Percentiles rank a stretch among this genome's conserved stretches.
These are phyloP conservation scores for Temnothorax nylanderi DNA, from an alignment of 1,140 invertebrate species.

Conservation along the genomic window DNA sequence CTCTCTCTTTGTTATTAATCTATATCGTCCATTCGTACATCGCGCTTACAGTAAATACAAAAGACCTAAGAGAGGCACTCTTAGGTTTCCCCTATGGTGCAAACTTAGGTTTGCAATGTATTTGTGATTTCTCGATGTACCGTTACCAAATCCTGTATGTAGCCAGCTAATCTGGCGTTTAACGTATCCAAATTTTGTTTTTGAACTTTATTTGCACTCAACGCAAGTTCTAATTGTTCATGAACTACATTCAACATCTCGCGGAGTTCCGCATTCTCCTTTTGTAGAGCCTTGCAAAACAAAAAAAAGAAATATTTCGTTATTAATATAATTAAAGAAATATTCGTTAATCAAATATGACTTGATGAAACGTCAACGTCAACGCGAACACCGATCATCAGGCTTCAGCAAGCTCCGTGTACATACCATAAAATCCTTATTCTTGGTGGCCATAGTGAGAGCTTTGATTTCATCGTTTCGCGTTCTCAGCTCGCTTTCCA, in stretches of 20 bases:
- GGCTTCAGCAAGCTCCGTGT: neutral
- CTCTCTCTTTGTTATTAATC: constrained; percentile 69
- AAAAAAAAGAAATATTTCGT: constrained; percentile 35
- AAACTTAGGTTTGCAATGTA: constrained; percentile 91
- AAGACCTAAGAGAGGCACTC: constrained; percentile 79
- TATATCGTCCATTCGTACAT: constrained; percentile 72
- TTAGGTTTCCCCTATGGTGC: constrained; percentile 56
- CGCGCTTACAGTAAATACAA: constrained; percentile 78
- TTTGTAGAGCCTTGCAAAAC: constrained; percentile 87
- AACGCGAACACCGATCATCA: neutral
- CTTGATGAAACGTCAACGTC: neutral
- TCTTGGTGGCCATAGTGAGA: constrained; percentile 83
- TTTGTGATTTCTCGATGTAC: constrained; percentile 94
- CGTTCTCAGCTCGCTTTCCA: constrained; percentile 91
- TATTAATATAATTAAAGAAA: neutral
- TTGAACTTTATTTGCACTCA: constrained; percentile 93
- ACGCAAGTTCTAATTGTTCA: constrained; percentile 93
- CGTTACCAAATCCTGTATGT: constrained; percentile 94
- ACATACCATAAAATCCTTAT: constrained; percentile 85
- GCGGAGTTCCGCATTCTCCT: constrained; percentile 91
- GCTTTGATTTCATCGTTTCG: constrained; percentile 93
- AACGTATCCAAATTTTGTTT: constrained; percentile 93
- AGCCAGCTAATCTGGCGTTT: constrained; percentile 93
- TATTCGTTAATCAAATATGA: constrained; percentile 28
- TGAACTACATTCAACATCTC: constrained; percentile 91